A percentile compares a stretch with the other conserved stretches of the same genome.
Evolutionary conservation across 2,113 vertebrate species (phyloP).

Genomic region (Ailurus styani): DNA sequence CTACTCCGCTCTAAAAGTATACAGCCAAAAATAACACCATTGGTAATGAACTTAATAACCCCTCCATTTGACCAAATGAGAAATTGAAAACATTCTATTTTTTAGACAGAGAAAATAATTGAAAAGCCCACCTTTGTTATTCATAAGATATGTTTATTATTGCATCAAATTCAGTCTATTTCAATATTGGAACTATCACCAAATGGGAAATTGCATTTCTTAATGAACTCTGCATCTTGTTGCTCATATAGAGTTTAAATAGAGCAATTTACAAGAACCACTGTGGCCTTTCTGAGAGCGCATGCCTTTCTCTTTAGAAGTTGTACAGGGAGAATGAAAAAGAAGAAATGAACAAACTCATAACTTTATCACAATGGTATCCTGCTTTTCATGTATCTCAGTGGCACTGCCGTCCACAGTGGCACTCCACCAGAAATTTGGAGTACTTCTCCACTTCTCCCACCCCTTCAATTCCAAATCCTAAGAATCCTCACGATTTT

Average conservation of each 20-base stretch:
- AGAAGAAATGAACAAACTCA: background rate
- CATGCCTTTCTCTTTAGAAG: background rate
- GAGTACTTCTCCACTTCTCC: background rate
- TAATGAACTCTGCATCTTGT: slow-evolving; percentile 48
- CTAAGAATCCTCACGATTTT: background rate
- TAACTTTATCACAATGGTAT: background rate
- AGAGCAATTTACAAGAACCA: slow-evolving; percentile 37
- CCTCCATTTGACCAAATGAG: slow-evolving; percentile 44
- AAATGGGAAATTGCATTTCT: slow-evolving; percentile 53
- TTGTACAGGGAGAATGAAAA: background rate
- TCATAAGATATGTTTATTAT: slow-evolving; percentile 57
- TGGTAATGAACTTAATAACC: slow-evolving; percentile 56
- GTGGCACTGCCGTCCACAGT: background rate
- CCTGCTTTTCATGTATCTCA: background rate
- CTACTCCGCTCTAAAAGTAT: background rate
- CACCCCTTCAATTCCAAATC: background rate
- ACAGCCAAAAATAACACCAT: slow-evolving; percentile 36
- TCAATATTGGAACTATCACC: slow-evolving; percentile 33
- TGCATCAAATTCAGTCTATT: slow-evolving; percentile 39
- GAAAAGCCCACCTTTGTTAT: slow-evolving; percentile 49
- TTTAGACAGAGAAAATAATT: slow-evolving; percentile 51
- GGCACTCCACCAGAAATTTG: background rate
- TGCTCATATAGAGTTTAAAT: slow-evolving; percentile 32
- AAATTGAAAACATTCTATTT: slow-evolving; percentile 38
- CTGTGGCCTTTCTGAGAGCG: background rate